Base-by-base conservation (phyloP, 2,888 invertebrate species). In the Meloe dianella region DNA sequence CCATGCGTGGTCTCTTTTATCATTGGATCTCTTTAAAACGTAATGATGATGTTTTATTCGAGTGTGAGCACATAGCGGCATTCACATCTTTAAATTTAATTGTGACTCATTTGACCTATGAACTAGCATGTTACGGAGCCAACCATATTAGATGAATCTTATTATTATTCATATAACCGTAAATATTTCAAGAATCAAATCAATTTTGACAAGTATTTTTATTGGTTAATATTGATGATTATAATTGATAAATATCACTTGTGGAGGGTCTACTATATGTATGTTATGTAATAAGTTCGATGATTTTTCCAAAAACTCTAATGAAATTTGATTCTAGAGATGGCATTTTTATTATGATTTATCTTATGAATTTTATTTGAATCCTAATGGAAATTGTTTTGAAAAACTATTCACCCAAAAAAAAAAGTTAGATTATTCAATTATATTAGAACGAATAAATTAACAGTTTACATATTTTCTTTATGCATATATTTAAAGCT, bases 41-140 rank as follows among this genome's bases (percentile, higher is more conserved):
- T 68, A 68, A 68, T 68, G 71, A 72, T 73, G 73, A 75, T 73
- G 73, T 74, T 75, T 75, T 75, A 74, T 75, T 74, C 71, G 65
- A 73, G 73, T 71, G 75, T 73, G 71, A 72, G 20, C 70, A 69
- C 69, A 71, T 69, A 67, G 74, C 74, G 75, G 75, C 75, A 71
- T 75, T 71, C 67, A 10, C 47, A 72, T 75, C 74, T 76, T 71
- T 71, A 20, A 20, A 47, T 47, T 75, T 77, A 77, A 75, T 76
- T 77, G 75, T 77, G 77, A 77, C 72, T 76, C 75, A 74, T 75
- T 69, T 75, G 76, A 77, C 75, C 77, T 74, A 64, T 75, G 76
- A 75, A 71, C 76, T 65, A 58, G 58, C 47, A 57, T 59, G 59
- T 58, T 54, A 65, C 65, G 68, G 65, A 60, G 65, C 68, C 68